Evolutionary conservation across 2,888 invertebrate genomes (phyloP), one percentile per base, ranked within the genome.

Genomic region (Heteromyza rotundicornis): DNA sequence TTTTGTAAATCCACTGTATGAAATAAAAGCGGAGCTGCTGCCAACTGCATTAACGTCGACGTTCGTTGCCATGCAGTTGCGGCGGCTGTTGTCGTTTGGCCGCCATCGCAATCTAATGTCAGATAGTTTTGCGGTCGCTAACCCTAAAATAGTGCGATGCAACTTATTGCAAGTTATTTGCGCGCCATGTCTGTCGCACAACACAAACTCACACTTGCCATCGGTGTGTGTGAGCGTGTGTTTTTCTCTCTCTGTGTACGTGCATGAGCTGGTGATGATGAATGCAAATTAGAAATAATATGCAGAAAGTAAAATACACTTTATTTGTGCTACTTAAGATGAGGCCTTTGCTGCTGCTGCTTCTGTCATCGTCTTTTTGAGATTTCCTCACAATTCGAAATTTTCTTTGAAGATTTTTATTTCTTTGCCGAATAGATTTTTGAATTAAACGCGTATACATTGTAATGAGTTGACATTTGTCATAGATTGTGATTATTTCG

Each of bases 81-180:
- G 74, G 76, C 80, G 78, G 79, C 80, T 78, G 78, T 79, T 79
- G 79, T 77, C 79, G 78, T 79, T 79, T 79, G 79, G 79, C 79
- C 80, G 80, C 79, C 79, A 79, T 80, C 80, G 74, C 80, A 80
- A 81, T 81, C 81, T 81, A 81, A 81, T 81, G 80, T 81, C 80
- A 81, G 80, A 81, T 81, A 81, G 81, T 81, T 80, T 79, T 81
- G 81, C 82, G 82, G 80, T 81, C 80, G 82, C 80, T 81, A 80
- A 81, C 80, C 80, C 74, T 7, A 8, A 24, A 52, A 52, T 14
- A 16, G 52, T 52, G 24, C 60, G 64, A 60, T 63, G 55, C 57
- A 62, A 57, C 50, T 50, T 8, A 19, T 24, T 22, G 24, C 52
- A n/a, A 27, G 32, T n/a, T 27, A 27, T 52, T 40, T 40, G 16